Evolutionary conservation across 2,113 vertebrate genomes (phyloP).

Genomic region (Silurus glanis): DNA sequence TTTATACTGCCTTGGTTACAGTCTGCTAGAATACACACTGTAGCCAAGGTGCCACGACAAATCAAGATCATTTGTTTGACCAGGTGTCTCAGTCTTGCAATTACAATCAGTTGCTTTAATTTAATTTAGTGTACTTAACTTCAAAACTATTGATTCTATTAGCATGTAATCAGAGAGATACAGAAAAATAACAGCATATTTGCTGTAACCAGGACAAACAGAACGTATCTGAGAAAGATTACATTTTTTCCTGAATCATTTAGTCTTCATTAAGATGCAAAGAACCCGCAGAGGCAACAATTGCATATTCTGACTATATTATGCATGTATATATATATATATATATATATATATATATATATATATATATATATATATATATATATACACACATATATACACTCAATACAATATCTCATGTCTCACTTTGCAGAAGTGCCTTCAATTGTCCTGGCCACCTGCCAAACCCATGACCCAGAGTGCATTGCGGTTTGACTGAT

Average conservation of each 20-base stretch:
- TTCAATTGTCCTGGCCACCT: neutral
- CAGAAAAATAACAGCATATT: neutral
- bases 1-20: neutral
- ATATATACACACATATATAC: neutral
- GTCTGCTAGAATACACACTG: neutral
- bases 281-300: neutral
- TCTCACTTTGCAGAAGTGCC: neutral
- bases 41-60: neutral
- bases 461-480: slow-evolving; percentile 6
- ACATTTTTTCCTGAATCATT: neutral
- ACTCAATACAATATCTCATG: neutral
- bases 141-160: neutral
- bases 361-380: neutral
- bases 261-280: neutral
- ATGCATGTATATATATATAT: neutral
- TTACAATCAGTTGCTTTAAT: neutral
- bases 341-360: neutral
- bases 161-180: slow-evolving; percentile 4
- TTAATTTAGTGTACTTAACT: slow-evolving; percentile 1
- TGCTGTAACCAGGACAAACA: neutral
- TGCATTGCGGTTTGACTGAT: slow-evolving; percentile 11
- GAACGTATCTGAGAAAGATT: neutral
- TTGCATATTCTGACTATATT: neutral
- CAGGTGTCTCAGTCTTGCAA: slow-evolving; percentile 1
- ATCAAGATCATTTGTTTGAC: slow-evolving; percentile 1